Evolutionary conservation across 2,888 invertebrate species (phyloP), one percentile per base, ranked within the genome.

Genomic region (Orthonychiurus folsomi): DNA sequence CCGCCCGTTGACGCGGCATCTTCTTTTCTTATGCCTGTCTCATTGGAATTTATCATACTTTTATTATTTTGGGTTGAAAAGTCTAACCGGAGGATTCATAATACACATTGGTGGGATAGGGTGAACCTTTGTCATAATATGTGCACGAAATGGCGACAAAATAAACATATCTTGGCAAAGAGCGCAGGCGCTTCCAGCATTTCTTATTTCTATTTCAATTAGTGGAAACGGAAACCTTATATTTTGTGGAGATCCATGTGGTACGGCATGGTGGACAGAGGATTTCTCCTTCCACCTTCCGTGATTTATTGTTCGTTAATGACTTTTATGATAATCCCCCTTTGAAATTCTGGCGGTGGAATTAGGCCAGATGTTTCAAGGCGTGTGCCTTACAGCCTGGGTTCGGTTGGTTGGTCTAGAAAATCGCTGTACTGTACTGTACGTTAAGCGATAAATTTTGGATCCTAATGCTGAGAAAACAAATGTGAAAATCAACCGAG

Each of bases 1-100:
- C n/a, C n/a, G n/a, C n/a, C n/a, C n/a, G n/a, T n/a, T n/a, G n/a
- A n/a, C n/a, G n/a, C n/a, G n/a, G 15, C 37, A 5, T 23, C 24
- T 56, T 56, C 26, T 56, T 56, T 15, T 23, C 26, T 3, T 56
- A 9, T 20, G 20, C 27, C 20, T 20, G 27, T 56, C 27, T 56
- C 56, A 26, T 25, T 24, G 55, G 21, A n/a, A 3, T 25, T 26
- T 37, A 37, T 37, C 37, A 37, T 37, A 15, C 37, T 37, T 37
- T 37, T 37, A 37, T 37, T 15, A 37, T 37, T 9, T 9, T 37
- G 37, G 9, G 5, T 37, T 37, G 37, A 15, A 37, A 37, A 37
- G 15, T 37, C 37, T 15, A 9, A 5, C 37, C 5, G 9, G 9
- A 5, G 37, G 37, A 37, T 37, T 9, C 37, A 37, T 37, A 37